These are phyloP conservation scores for Siniperca knerii DNA, from an alignment of 2,113 vertebrate genomes.

Conservation along the genomic window DNA sequence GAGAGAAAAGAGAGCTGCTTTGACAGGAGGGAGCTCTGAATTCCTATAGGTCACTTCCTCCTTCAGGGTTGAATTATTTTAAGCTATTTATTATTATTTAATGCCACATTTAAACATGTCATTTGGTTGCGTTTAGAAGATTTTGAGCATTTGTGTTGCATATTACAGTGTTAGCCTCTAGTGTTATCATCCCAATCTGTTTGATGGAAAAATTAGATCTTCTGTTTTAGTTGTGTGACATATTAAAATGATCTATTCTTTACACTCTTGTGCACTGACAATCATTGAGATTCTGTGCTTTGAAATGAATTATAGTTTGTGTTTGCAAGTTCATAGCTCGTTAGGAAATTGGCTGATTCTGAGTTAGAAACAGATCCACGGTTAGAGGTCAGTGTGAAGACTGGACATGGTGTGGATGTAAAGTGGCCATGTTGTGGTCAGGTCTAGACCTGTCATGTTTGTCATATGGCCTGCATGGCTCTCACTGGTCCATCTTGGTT, in stretches of 20 bases:
- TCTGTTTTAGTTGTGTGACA: slow-evolving; percentile 77
- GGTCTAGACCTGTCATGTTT: slow-evolving; percentile 52
- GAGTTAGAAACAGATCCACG: neutral
- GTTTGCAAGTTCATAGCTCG: neutral
- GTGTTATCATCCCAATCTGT: slow-evolving; percentile 54
- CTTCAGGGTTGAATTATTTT: slow-evolving; percentile 51
- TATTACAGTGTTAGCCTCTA: slow-evolving; percentile 63
- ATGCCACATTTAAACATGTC: slow-evolving; percentile 55
- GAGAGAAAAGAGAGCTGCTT: slow-evolving; percentile 30
- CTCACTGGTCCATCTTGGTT: slow-evolving; percentile 79
- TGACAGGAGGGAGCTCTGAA: slow-evolving; percentile 26
- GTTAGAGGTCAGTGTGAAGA: slow-evolving; percentile 8
- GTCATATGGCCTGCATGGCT: slow-evolving; percentile 62
- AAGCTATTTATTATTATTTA: slow-evolving; percentile 61
- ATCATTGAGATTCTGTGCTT: slow-evolving; percentile 32
- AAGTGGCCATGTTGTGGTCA: slow-evolving; percentile 19
- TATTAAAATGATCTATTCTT: slow-evolving; percentile 72
- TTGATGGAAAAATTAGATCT: slow-evolving; percentile 49
- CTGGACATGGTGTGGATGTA: neutral
- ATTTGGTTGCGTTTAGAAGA: slow-evolving; percentile 57
- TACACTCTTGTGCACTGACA: slow-evolving; percentile 22
- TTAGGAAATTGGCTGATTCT: neutral
- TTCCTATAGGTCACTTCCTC: slow-evolving; percentile 36
- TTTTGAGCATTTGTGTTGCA: slow-evolving; percentile 66
- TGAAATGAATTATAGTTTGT: neutral